phyloP scores from a whole-genome alignment of 2,888 invertebrate species.

The Caenorhabditis sp. region DNA sequence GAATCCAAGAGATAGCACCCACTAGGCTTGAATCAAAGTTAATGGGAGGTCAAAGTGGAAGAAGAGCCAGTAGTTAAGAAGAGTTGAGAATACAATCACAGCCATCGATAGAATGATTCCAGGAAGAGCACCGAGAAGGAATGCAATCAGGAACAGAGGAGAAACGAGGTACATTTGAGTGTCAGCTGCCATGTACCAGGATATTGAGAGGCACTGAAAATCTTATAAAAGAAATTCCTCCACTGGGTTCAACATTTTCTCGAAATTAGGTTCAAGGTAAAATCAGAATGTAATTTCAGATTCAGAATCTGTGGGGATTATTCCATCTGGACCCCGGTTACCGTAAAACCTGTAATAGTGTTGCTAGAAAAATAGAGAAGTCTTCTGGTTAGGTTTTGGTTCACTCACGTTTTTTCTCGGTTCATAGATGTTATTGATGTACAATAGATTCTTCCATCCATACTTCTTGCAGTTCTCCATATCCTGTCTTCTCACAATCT shows the following conservation, averaged over 20 bases:
- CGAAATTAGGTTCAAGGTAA: no score
- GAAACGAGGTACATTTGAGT: slow-evolving; percentile 67
- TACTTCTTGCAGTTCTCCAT: slow-evolving; percentile 60
- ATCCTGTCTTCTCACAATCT: slow-evolving; percentile 33
- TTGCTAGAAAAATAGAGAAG: no score
- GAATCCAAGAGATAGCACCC: not conserved
- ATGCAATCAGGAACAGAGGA: slow-evolving; percentile 62
- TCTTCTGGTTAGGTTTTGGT: no score
- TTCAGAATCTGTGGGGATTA: no score
- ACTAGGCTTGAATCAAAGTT: slow-evolving; percentile 60
- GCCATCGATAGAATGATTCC: slow-evolving; percentile 31
- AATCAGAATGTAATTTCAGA: no score
- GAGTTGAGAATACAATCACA: slow-evolving; percentile 18
- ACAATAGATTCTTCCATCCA: slow-evolving; percentile 69
- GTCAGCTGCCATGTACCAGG: slow-evolving; percentile 67
- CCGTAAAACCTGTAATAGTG: no score
- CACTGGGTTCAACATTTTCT: not conserved
- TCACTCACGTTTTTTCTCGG: slow-evolving; percentile 47
- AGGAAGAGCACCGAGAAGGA: slow-evolving; percentile 49
- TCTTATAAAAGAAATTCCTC: not conserved
- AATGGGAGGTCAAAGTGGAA: slow-evolving; percentile 42
- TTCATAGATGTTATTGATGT: slow-evolving; percentile 70
- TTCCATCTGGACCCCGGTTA: no score
- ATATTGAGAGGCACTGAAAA: slow-evolving; percentile 67
- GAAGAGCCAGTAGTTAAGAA: slow-evolving; percentile 51